phyloP scores from a whole-genome alignment of 2,113 vertebrate species.

The Tachycineta bicolor region DNA sequence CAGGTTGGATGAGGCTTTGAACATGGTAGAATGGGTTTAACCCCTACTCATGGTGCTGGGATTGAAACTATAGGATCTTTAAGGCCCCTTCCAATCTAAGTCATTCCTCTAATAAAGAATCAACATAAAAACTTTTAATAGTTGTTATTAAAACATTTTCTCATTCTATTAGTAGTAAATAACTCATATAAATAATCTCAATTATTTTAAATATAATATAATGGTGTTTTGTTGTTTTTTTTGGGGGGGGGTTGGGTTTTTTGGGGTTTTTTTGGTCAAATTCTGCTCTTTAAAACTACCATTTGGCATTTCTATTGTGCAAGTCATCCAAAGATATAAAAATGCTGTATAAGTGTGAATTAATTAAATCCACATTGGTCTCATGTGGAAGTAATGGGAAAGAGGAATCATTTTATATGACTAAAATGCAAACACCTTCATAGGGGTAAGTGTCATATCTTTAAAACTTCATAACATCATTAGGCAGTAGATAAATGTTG shows the following conservation, averaged over 20 bases:
- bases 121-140: background rate
- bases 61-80: background rate
- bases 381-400: background rate
- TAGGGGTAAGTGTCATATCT: background rate
- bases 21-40: no score
- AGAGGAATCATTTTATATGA: background rate
- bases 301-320: background rate
- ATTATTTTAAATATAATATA: background rate
- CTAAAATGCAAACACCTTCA: background rate
- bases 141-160: background rate
- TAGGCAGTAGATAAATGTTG: background rate
- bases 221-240: background rate
- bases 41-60: background rate
- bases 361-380: conserved; percentile 2
- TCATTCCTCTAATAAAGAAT: background rate
- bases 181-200: background rate
- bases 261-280: background rate
- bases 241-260: no score
- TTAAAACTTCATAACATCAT: background rate
- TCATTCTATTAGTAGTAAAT: background rate
- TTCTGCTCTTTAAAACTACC: background rate
- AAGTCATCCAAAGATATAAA: background rate
- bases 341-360: background rate
- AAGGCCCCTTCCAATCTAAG: background rate
- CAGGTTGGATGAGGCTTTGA: background rate